A percentile compares a stretch with the other conserved stretches of the same genome.
phyloP scores from a whole-genome alignment of 2,797 vertebrate genomes.

The Muscicapa striata region DNA sequence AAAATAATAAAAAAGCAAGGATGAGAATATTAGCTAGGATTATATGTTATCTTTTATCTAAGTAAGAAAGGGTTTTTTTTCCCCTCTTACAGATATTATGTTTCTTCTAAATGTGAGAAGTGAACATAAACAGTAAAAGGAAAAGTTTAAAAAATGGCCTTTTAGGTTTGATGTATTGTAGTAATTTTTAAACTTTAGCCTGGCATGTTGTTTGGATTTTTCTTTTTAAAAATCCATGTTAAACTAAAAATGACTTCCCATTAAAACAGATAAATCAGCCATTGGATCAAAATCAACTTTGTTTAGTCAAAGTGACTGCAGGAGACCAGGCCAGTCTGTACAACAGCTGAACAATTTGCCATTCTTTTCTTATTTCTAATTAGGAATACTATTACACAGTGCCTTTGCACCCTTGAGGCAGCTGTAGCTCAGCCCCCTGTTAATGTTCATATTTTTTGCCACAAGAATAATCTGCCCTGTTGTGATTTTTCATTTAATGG shows the following conservation, averaged over 20 bases:
- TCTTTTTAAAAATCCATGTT: neutral
- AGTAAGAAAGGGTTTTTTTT: neutral
- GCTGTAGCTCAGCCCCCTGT: neutral
- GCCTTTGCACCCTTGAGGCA: neutral
- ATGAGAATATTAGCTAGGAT: slow-evolving; percentile 44
- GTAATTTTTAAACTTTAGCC: neutral
- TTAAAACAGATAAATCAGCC: neutral
- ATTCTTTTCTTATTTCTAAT: neutral
- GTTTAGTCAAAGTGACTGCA: neutral
- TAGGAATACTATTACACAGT: neutral
- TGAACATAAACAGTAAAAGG: neutral
- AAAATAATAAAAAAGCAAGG: slow-evolving; percentile 34
- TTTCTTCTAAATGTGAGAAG: neutral
- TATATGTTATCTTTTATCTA: slow-evolving; percentile 8
- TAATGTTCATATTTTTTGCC: neutral
- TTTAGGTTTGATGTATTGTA: neutral
- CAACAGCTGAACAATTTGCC: neutral
- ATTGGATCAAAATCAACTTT: neutral
- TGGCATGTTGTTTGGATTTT: neutral
- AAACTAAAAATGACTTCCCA: neutral
- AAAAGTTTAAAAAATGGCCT: neutral
- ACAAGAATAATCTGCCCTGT: neutral
- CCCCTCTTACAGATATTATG: neutral
- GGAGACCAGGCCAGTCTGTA: neutral
- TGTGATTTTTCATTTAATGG: neutral